Percentiles rank a stretch among this genome's conserved stretches.
phyloP scores from a whole-genome alignment of 64 coral and sea anemone species.

The Dendronephthya gigantea region DNA sequence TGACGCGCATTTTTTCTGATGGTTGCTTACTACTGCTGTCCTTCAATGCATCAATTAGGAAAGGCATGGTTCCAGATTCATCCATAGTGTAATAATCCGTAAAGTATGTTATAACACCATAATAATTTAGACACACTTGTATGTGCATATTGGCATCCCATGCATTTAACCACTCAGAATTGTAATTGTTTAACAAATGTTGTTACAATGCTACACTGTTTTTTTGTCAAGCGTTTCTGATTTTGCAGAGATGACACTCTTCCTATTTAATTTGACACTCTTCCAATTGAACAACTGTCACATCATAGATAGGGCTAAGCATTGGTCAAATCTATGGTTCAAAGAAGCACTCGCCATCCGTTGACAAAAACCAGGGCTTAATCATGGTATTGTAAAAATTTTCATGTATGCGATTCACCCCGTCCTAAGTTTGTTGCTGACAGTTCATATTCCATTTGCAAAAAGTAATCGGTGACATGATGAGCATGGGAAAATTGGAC shows the following conservation, averaged over 20 bases:
- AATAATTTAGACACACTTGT: not conserved
- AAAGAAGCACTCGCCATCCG: too few relatives aligned
- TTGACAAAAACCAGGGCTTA: too few relatives aligned
- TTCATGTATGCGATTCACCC: not conserved
- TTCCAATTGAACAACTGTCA: too few relatives aligned
- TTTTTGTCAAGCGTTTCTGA: not conserved
- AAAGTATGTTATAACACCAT: conserved; percentile 7
- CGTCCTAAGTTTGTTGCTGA: not conserved
- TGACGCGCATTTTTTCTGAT: not conserved
- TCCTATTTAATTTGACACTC: too few relatives aligned
- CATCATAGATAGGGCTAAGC: too few relatives aligned
- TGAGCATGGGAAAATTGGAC: conserved; percentile 16
- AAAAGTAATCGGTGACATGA: conserved; percentile 11
- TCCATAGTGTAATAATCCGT: conserved; percentile 3
- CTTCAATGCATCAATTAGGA: not conserved
- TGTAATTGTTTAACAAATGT: conserved; percentile 15
- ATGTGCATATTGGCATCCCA: conserved; percentile 14
- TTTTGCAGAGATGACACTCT: conserved; percentile 1
- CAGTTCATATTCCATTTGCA: conserved; percentile 2
- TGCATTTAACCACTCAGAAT: not conserved
- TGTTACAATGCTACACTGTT: not conserved
- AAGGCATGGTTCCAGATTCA: conserved; percentile 2
- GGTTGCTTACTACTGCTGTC: conserved; percentile 7
- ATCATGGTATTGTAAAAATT: not conserved
- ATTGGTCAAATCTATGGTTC: not conserved